Evolutionary conservation across 2,888 invertebrate species (phyloP), one percentile per base, ranked within the genome.

Genomic region (Mesoligia furuncula): DNA sequence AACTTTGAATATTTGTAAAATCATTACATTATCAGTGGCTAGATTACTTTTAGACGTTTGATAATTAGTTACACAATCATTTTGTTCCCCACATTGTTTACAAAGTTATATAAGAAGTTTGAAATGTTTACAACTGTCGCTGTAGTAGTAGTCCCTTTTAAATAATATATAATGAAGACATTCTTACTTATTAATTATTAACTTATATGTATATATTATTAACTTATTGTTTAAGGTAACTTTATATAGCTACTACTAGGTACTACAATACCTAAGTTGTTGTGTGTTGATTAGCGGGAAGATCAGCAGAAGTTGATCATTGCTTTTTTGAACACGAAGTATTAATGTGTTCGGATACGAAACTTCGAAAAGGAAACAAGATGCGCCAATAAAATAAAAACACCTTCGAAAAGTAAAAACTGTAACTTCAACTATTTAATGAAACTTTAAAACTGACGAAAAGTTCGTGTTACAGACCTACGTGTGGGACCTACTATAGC

Each of bases 11-110:
- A 62, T 82, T 75, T 77, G 61, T 69, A 15, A 27, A 57, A 65
- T 27, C 57, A 54, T 75, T 73, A 69, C 31, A 42, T 73, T 73
- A 71, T 54, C 67, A 71, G 73, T 77, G 54, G 77, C 27, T 72
- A 59, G 61, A 74, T 84, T 77, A 77, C 42, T 74, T 77, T 74
- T 76, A 65, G 51, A 77, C 31, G 42, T 64, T 83, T 75, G 66
- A 39, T 73, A 79, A 67, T 66, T 71, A n/a, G 31, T 54, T 76
- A 66, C 31, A 48, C 65, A 54, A 65, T 69, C 59, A 75, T 45
- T 48, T 11, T 61, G 54, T 15, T 51, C 15, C 7, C 1, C 42
- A 27, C 4, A 39, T n/a, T 68, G 31, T 48, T 64, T 66, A 61
- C 59, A 67, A 71, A 77, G 24, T 57, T 48, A 48, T 31, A 3